Evolutionary conservation across 1,140 invertebrate species (phyloP).

Genomic region (Arctopsyche grandis): DNA sequence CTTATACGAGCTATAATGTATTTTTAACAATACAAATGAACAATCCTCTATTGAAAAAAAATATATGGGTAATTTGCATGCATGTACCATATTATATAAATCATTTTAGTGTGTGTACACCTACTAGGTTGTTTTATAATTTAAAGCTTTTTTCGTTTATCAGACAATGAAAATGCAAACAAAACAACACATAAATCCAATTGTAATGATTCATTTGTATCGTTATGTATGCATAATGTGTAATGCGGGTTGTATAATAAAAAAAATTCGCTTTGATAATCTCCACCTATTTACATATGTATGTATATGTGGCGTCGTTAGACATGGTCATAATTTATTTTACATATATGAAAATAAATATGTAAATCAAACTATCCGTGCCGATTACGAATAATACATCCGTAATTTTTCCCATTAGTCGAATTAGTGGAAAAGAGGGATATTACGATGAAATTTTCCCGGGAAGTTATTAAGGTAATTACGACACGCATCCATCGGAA

Average conservation of each 20-base stretch:
- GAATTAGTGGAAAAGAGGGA: background rate
- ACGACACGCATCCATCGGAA: background rate
- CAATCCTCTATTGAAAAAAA: too few relatives aligned
- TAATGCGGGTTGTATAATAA: background rate
- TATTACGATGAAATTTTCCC: too few relatives aligned
- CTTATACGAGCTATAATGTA: too few relatives aligned
- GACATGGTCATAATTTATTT: background rate
- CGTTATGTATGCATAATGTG: background rate
- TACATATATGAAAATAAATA: background rate
- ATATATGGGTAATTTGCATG: too few relatives aligned
- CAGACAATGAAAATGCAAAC: too few relatives aligned
- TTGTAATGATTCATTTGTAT: background rate
- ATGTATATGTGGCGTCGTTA: background rate
- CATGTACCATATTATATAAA: too few relatives aligned
- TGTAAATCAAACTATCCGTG: conserved; percentile 2
- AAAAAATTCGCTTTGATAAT: background rate
- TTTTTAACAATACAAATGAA: too few relatives aligned
- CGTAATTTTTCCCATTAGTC: conserved; percentile 12
- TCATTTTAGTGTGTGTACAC: too few relatives aligned
- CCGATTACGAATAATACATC: background rate
- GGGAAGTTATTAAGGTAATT: conserved; percentile 23
- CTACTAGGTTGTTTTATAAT: too few relatives aligned
- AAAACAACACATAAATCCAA: too few relatives aligned
- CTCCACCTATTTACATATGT: background rate
- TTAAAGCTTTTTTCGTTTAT: too few relatives aligned